A percentile compares a stretch with the other conserved stretches of the same genome.
Evolutionary conservation across 2,888 invertebrate species (phyloP).

Genomic region (Aphidius colemani): DNA sequence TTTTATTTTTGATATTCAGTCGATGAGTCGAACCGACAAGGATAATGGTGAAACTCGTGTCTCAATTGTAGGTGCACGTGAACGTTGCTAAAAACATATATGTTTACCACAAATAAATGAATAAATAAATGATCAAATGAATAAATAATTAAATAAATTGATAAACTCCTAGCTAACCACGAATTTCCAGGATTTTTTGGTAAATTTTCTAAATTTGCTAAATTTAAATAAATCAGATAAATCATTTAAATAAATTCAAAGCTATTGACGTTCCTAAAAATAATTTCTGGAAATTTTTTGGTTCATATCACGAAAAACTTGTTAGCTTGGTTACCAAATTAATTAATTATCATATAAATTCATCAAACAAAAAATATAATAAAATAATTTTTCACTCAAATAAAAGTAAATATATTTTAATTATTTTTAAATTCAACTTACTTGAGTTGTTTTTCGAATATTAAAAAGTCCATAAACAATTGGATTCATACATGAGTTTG

Average conservation of each 20-base stretch:
- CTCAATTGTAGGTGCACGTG: slow-evolving; percentile 52
- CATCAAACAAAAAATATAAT: not conserved
- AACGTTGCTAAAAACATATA: slow-evolving; percentile 41
- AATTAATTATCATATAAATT: too few species aligned
- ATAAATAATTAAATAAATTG: slow-evolving; percentile 9
- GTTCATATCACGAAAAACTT: too few species aligned
- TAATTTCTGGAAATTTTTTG: too few species aligned
- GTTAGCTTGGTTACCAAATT: too few species aligned
- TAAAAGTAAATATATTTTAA: too few species aligned
- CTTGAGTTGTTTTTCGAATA: slow-evolving; percentile 63
- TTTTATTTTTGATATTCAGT: slow-evolving; percentile 35
- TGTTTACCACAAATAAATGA: not conserved
- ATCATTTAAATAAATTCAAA: too few species aligned
- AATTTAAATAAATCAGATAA: too few species aligned
- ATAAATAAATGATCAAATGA: slow-evolving; percentile 7
- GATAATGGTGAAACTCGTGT: slow-evolving; percentile 55
- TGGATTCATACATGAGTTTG: slow-evolving; percentile 96
- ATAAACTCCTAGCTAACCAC: too few species aligned
- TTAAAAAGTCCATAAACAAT: slow-evolving; percentile 92
- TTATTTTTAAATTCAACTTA: slow-evolving; percentile 26
- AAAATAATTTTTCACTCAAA: not conserved
- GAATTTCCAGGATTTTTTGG: too few species aligned
- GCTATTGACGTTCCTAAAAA: too few species aligned
- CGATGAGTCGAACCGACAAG: slow-evolving; percentile 53
- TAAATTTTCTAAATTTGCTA: too few species aligned